These are phyloP conservation scores for Hephaestus fuliginosus DNA, from an alignment of 2,797 vertebrate species.

Conservation along the genomic window DNA sequence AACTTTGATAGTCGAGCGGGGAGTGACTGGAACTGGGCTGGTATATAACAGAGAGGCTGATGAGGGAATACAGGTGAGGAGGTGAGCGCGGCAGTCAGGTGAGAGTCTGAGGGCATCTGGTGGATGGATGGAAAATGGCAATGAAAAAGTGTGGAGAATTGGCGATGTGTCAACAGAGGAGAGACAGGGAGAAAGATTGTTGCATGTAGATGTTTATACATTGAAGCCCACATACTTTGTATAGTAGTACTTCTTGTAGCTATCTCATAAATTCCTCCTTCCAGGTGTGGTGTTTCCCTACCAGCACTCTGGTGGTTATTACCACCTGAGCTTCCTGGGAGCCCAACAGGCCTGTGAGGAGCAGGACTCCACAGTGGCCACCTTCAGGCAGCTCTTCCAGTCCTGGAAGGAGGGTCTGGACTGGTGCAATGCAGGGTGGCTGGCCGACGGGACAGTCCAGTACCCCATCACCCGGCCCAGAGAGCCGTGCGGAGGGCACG, in stretches of 20 bases:
- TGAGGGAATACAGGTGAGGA: no score
- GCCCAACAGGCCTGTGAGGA: slow-evolving; percentile 87
- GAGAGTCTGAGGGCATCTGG: no score
- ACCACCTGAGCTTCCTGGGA: slow-evolving; percentile 88
- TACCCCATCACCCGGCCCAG: slow-evolving; percentile 90
- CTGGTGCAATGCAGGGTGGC: slow-evolving; percentile 94
- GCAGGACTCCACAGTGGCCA: slow-evolving; percentile 89
- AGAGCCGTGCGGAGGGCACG: slow-evolving; percentile 85
- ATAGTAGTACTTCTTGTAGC: neutral
- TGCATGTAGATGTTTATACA: no score
- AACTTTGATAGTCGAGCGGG: no score
- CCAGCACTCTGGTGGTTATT: slow-evolving; percentile 88
- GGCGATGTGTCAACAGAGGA: no score
- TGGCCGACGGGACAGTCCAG: slow-evolving; percentile 90
- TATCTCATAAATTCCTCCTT: neutral
- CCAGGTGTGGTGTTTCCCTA: slow-evolving; percentile 93
- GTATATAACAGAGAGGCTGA: no score
- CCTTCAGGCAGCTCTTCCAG: slow-evolving; percentile 89
- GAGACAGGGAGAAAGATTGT: no score
- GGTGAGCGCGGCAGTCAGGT: no score
- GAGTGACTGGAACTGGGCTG: no score
- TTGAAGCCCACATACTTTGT: neutral
- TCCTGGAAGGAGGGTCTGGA: slow-evolving; percentile 92
- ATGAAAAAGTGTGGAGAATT: no score
- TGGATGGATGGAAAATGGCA: no score